Conservation (phyloP, 2,797 vertebrate genomes). For the Amazonetta brasiliensis region DNA sequence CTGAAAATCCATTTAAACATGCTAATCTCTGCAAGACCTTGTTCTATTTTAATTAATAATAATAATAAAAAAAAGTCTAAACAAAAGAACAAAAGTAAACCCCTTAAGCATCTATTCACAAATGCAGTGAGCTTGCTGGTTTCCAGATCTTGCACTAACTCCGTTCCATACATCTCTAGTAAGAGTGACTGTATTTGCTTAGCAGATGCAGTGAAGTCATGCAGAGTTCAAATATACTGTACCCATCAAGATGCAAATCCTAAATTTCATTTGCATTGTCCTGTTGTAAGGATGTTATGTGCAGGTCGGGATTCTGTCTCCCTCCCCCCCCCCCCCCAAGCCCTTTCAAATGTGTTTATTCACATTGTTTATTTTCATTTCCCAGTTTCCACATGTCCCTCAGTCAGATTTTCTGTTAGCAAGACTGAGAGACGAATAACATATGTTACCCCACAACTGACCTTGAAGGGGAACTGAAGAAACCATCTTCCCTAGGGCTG, state of each 20-base stretch:
- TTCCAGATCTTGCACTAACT: neutral
- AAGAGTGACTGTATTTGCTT: slow-evolving; percentile 30
- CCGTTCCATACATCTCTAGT: neutral
- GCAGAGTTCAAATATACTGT: slow-evolving; percentile 62
- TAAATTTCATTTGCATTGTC: slow-evolving; percentile 20
- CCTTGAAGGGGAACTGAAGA: slow-evolving; percentile 65
- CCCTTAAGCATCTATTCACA: neutral
- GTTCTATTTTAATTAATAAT: neutral
- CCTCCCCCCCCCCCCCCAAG: neutral
- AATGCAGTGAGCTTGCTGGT: neutral
- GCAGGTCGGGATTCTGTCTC: slow-evolving; percentile 30
- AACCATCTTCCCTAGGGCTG: slow-evolving; percentile 62
- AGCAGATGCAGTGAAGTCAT: slow-evolving; percentile 51
- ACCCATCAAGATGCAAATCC: slow-evolving; percentile 67
- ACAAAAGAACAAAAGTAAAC: too few species aligned
- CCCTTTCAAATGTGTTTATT: slow-evolving; percentile 65
- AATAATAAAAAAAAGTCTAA: neutral
- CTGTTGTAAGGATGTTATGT: neutral
- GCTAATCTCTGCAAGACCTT: neutral
- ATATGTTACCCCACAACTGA: slow-evolving; percentile 72
- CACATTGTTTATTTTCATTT: slow-evolving; percentile 70
- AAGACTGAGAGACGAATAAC: slow-evolving; percentile 62
- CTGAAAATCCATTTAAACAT: neutral
- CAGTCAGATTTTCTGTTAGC: slow-evolving; percentile 63
- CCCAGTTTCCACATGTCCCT: slow-evolving; percentile 58